Percentiles rank a stretch among this genome's conserved stretches.
Conservation (phyloP, 1,140 invertebrate species). For the Drosophila leontia region DNA sequence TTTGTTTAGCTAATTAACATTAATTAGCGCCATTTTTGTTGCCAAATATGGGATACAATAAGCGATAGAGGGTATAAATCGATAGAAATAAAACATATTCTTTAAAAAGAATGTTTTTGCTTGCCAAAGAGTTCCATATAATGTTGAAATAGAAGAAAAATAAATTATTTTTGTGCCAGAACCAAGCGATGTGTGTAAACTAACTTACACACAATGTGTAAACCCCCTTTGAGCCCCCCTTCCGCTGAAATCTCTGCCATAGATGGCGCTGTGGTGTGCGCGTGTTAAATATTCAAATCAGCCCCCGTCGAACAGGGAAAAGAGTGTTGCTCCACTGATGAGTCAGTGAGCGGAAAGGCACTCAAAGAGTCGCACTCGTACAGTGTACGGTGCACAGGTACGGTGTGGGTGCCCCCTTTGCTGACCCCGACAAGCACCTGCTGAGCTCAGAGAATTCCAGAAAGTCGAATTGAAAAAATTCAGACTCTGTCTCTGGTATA, state of each 20-base stretch:
- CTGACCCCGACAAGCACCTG: slow-evolving; percentile 49
- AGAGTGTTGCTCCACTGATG: slow-evolving; percentile 23
- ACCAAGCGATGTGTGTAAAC: slow-evolving; percentile 15
- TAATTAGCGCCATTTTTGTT: slow-evolving; percentile 52
- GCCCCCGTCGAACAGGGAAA: slow-evolving; percentile 49
- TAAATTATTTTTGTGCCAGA: neutral
- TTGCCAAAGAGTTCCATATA: neutral
- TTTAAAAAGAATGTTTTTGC: neutral
- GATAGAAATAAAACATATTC: neutral
- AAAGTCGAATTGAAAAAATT: slow-evolving; percentile 11
- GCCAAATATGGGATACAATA: neutral
- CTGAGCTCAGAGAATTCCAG: slow-evolving; percentile 42
- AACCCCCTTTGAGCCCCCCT: slow-evolving; percentile 32
- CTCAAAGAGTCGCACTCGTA: slow-evolving; percentile 48
- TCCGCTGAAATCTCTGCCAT: slow-evolving; percentile 66
- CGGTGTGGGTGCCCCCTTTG: slow-evolving; percentile 18
- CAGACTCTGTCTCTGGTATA: neutral
- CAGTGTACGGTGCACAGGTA: slow-evolving; percentile 27
- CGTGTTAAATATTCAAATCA: slow-evolving; percentile 73
- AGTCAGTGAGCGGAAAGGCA: slow-evolving; percentile 18
- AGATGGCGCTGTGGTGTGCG: slow-evolving; percentile 69
- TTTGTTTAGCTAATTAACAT: slow-evolving; percentile 73
- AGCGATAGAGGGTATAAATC: neutral
- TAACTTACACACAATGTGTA: slow-evolving; percentile 56
- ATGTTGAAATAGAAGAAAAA: neutral